These are phyloP conservation scores for Macrotis lagotis DNA, from an alignment of 2,113 vertebrate genomes.

Conservation along the genomic window DNA sequence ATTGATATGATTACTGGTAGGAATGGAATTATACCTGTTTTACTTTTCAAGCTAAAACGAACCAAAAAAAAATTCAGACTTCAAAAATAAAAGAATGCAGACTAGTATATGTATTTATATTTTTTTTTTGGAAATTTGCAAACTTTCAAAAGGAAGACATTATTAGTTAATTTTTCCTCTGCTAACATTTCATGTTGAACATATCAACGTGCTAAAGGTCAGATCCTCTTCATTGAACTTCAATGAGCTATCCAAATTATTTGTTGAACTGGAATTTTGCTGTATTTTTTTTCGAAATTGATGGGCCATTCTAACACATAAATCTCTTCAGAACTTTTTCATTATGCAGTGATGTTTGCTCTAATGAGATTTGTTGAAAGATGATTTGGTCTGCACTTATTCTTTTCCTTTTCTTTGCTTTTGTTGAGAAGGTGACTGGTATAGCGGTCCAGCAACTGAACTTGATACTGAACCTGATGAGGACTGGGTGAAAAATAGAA, in stretches of 20 bases:
- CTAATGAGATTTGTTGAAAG: not conserved
- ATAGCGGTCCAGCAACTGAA: constrained; percentile 88
- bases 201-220: not conserved
- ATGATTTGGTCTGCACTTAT: not conserved
- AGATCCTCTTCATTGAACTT: not conserved
- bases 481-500: constrained; percentile 91
- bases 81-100: not conserved
- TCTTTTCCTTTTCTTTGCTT: not conserved
- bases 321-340: not conserved
- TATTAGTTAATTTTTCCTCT: constrained; percentile 1
- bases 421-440: constrained; percentile 88
- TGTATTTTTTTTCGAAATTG: constrained; percentile 41
- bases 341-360: constrained; percentile 34
- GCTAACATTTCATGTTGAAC: not conserved
- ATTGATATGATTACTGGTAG: constrained; percentile 31
- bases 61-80: not conserved
- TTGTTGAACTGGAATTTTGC: constrained; percentile 4
- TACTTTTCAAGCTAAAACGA: not conserved
- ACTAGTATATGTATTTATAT: not conserved
- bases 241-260: not conserved
- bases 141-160: not conserved
- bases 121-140: constrained; percentile 5
- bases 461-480: constrained; percentile 92
- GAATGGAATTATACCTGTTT: not conserved
- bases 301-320: not conserved